phyloP scores from a whole-genome alignment of 2,797 vertebrate genomes.

The Australoheros facetus region DNA sequence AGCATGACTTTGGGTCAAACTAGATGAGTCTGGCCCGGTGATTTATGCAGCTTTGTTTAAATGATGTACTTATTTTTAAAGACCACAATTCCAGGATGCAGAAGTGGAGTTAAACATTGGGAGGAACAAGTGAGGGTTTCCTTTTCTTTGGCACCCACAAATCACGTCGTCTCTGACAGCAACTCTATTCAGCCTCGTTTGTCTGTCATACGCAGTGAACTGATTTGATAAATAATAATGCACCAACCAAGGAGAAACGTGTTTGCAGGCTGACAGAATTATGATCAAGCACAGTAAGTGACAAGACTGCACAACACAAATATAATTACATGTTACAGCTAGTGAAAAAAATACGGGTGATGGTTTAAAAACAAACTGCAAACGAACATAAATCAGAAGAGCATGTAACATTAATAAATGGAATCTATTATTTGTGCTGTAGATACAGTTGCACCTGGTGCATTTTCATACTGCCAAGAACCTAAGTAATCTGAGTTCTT shows the following conservation, averaged over 20 bases:
- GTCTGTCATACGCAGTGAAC: background rate
- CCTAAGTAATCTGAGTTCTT: background rate
- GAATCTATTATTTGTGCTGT: constrained; percentile 9
- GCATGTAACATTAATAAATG: background rate
- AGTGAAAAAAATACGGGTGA: background rate
- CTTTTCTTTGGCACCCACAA: constrained; percentile 9
- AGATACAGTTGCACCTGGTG: constrained; percentile 1
- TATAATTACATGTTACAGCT: constrained; percentile 3
- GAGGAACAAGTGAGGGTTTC: background rate
- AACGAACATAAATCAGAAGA: background rate
- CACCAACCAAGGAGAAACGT: constrained; percentile 6
- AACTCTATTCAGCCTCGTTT: constrained; percentile 8
- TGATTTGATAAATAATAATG: constrained; percentile 13
- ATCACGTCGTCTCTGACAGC: constrained; percentile 10
- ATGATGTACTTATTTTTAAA: background rate
- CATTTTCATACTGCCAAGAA: constrained; percentile 10
- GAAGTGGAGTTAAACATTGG: background rate
- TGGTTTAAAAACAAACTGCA: background rate
- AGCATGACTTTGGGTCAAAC: background rate
- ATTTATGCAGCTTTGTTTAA: background rate
- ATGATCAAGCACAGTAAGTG: background rate
- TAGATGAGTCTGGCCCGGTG: background rate
- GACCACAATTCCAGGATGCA: background rate
- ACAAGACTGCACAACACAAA: constrained; percentile 9
- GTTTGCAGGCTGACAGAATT: background rate